phyloP scores from a whole-genome alignment of 1,140 invertebrate species.

The Rhopalosiphum padi region DNA sequence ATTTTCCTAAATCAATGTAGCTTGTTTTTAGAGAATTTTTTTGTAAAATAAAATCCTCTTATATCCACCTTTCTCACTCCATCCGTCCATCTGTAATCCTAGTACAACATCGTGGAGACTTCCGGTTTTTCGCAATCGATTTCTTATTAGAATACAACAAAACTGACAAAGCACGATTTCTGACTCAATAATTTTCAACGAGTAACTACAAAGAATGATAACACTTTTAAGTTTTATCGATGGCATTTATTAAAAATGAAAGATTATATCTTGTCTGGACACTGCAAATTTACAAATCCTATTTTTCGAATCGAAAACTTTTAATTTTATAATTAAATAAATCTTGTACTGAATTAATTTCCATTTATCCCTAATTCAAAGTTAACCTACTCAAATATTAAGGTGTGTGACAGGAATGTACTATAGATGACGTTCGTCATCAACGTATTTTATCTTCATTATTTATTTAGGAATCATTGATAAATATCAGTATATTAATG shows the following conservation, averaged over 20 bases:
- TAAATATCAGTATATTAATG: neutral
- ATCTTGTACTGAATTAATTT: neutral
- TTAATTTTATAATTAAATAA: neutral
- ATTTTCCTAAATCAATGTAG: neutral
- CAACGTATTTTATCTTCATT: neutral
- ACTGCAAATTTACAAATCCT: neutral
- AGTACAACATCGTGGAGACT: neutral
- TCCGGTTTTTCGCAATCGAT: neutral
- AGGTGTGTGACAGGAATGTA: neutral
- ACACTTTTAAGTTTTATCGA: neutral
- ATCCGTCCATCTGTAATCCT: neutral
- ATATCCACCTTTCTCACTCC: too few species aligned
- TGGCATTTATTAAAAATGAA: neutral
- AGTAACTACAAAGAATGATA: neutral
- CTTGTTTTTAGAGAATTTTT: neutral
- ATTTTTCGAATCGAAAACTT: neutral
- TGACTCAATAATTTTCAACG: neutral
- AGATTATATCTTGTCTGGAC: neutral
- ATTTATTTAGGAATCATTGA: neutral
- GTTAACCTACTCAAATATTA: neutral
- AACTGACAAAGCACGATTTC: neutral
- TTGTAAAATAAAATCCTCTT: neutral
- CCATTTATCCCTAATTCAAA: neutral
- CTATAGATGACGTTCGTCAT: neutral
- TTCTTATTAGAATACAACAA: neutral